These are phyloP conservation scores for Siderastrea siderea DNA, from an alignment of 92 coral and sea anemone genomes.

Conservation along the genomic window DNA sequence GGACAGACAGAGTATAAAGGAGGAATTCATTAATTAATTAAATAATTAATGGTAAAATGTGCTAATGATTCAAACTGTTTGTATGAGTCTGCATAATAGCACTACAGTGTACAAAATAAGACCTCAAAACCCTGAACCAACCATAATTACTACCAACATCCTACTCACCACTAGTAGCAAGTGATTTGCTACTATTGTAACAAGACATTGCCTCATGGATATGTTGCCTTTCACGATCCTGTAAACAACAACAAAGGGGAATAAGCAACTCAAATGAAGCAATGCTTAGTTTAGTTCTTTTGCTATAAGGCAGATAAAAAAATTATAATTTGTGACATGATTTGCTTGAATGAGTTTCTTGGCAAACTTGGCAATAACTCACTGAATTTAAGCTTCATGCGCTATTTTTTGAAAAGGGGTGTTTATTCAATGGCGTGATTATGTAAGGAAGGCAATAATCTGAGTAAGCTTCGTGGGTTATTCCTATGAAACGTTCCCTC, in stretches of 20 bases:
- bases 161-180: slow-evolving; percentile 71
- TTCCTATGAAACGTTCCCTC: too few relatives aligned
- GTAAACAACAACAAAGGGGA: not conserved
- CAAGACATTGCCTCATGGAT: slow-evolving; percentile 74
- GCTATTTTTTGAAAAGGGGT: too few relatives aligned
- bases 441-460: too few relatives aligned
- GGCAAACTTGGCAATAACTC: too few relatives aligned
- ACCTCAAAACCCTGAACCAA: not conserved
- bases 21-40: too few relatives aligned
- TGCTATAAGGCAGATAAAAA: not conserved
- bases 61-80: not conserved
- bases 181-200: slow-evolving; percentile 71
- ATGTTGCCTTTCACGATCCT: slow-evolving; percentile 88
- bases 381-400: too few relatives aligned
- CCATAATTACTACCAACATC: not conserved
- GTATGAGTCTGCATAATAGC: not conserved
- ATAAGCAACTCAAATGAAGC: not conserved
- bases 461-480: too few relatives aligned
- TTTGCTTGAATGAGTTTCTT: too few relatives aligned
- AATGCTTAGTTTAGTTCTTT: too few relatives aligned
- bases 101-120: not conserved
- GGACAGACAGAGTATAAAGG: not conserved
- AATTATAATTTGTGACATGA: too few relatives aligned
- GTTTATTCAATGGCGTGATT: too few relatives aligned
- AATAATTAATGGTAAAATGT: not conserved